A percentile compares a stretch with the other conserved stretches of the same genome.
These are phyloP conservation scores for Epicauta chinensis DNA, from an alignment of 1,140 invertebrate species.

Conservation along the genomic window DNA sequence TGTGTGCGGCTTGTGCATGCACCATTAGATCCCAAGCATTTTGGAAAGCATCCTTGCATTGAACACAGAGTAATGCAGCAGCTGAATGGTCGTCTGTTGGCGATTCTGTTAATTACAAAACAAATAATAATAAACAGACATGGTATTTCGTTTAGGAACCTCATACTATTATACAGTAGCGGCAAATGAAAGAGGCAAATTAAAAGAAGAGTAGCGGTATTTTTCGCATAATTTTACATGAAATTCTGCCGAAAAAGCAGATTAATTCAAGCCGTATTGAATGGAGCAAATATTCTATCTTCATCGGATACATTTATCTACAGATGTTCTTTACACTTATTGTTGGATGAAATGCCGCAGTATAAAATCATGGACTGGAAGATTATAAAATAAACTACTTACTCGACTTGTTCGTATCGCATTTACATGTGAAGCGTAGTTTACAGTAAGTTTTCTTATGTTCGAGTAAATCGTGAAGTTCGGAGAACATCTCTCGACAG, in stretches of 20 bases:
- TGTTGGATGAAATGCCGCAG: too few species aligned
- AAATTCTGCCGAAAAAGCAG: too few species aligned
- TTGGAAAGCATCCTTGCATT: conserved; percentile 70
- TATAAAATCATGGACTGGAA: too few species aligned
- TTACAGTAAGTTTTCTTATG: conserved; percentile 84
- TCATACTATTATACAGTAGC: too few species aligned
- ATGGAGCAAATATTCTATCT: too few species aligned
- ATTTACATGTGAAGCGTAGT: conserved; percentile 78
- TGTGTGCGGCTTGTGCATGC: conserved; percentile 71
- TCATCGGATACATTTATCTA: too few species aligned
- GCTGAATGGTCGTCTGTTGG: conserved; percentile 34
- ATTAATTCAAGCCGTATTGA: too few species aligned
- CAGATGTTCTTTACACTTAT: too few species aligned
- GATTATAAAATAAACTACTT: conserved; percentile 26
- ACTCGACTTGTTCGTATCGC: conserved; percentile 48
- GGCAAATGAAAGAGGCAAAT: too few species aligned
- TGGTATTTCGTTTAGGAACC: too few species aligned
- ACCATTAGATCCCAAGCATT: conserved; percentile 77
- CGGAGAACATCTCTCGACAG: conserved; percentile 77
- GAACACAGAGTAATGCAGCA: conserved; percentile 57
- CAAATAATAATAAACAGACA: background rate
- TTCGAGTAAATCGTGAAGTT: conserved; percentile 73
- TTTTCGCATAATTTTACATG: too few species aligned
- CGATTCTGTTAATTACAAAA: conserved; percentile 28
- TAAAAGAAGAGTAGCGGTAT: too few species aligned